Conservation (phyloP, 2,113 vertebrate genomes). For the Ptilorrhoa leucosticta region DNA sequence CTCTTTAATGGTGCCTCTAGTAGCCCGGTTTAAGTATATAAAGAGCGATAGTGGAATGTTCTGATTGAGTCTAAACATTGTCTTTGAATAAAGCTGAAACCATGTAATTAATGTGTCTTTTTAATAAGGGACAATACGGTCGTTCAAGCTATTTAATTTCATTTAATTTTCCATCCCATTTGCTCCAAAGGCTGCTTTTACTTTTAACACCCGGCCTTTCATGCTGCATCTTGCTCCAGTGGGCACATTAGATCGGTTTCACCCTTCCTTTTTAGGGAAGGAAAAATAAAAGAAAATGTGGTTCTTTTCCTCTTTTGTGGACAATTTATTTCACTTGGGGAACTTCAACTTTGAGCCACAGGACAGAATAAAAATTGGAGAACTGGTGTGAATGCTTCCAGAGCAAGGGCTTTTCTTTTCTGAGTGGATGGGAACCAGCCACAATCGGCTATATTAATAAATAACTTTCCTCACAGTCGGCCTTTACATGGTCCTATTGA, state of each 20-base stretch:
- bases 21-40: slow-evolving; percentile 79
- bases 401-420: slow-evolving; percentile 79
- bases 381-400: slow-evolving; percentile 85
- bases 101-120: slow-evolving; percentile 99
- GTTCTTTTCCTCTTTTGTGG: slow-evolving; percentile 81
- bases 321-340: slow-evolving; percentile 88
- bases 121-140: slow-evolving; percentile 89
- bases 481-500: slow-evolving; percentile 90
- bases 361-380: slow-evolving; percentile 83
- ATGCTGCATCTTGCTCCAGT: slow-evolving; percentile 82
- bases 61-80: slow-evolving; percentile 91
- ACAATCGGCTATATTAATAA: slow-evolving; percentile 95
- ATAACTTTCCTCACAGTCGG: slow-evolving; percentile 90
- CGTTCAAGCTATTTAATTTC: slow-evolving; percentile 98
- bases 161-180: slow-evolving; percentile 99
- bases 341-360: slow-evolving; percentile 83
- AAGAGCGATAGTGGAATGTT: slow-evolving; percentile 85
- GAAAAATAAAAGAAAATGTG: slow-evolving; percentile 87
- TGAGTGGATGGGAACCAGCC: slow-evolving; percentile 88
- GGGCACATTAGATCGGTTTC: slow-evolving; percentile 89
- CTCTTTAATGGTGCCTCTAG: slow-evolving; percentile 75
- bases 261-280: slow-evolving; percentile 81
- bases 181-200: slow-evolving; percentile 89
- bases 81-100: slow-evolving; percentile 89
- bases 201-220: slow-evolving; percentile 87